Evolutionary conservation across 1,140 invertebrate species (phyloP), one percentile per base, ranked within the genome.

Genomic region (Aporrectodea caliginosa): DNA sequence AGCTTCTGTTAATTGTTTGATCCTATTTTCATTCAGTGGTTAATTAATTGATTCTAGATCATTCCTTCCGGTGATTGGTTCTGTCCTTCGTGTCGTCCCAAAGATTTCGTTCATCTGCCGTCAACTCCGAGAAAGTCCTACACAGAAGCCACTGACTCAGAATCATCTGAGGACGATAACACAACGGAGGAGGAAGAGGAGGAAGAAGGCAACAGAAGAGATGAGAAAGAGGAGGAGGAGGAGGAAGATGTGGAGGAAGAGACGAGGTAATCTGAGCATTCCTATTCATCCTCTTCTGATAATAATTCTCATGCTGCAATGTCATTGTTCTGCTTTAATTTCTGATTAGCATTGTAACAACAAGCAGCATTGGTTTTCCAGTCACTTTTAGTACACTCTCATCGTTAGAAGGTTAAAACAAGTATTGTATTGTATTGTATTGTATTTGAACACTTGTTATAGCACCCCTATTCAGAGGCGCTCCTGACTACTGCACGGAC

Each of bases 11-110:
- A 6, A n/a, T n/a, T n/a, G n/a, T n/a, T n/a, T n/a, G n/a, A n/a
- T n/a, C n/a, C n/a, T n/a, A n/a, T n/a, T n/a, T n/a, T n/a, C n/a
- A n/a, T n/a, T n/a, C n/a, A n/a, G n/a, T n/a, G n/a, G n/a, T n/a
- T n/a, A n/a, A n/a, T n/a, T n/a, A n/a, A n/a, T n/a, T n/a, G n/a
- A 29, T 82, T 82, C 6, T 83, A 95, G 93, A 91, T 91, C 88
- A 92, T 97, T 81, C 95, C 95, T 0, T 90, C 92, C 82, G 95
- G 94, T 34, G 94, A 97, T 87, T 97, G 96, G 95, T 97, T 93
- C 88, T 98, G 95, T 86, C 90, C 91, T 74, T 91, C 91, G 69
- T 91, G 91, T 84, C 86, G 87, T 77, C 90, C 90, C 0, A 88
- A 89, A 76, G 87, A 90, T 80, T 86, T 86, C 29, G 83, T 86